Evolutionary conservation across 1,140 invertebrate species (phyloP), one percentile per base, ranked within the genome.

Genomic region (Antheraea pernyi): DNA sequence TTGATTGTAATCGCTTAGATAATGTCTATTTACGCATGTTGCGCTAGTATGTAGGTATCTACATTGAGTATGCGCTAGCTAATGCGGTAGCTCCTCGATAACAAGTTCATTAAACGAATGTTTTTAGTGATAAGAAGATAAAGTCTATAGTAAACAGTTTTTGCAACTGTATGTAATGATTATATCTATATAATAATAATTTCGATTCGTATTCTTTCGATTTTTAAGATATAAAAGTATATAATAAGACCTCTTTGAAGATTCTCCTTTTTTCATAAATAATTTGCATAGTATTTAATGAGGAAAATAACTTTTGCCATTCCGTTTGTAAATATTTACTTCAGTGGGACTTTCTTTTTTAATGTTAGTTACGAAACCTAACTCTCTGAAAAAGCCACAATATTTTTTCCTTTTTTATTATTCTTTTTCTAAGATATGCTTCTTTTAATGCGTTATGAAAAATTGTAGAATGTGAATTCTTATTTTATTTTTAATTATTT

Each of bases 11-110:
- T 67, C 53, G 65, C 42, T 67, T 36, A 59, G 65, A 67, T 70
- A 58, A 70, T 59, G 30, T 36, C 4, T 59, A 37, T 64, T 63
- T 69, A 69, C 68, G 68, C 62, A 65, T 48, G 59, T 70, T 70
- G 68, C 68, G 61, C 60, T 61, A 72, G 61, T 59, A 42, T 11
- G 8, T 53, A 67, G 19, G 22, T 67, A 59, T 59, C 18, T 62
- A 46, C 19, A 13, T 59, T 62, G 10, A 67, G 60, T 53, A 37
- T 58, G 11, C 42, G 11, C 37, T 37, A 67, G 48, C 7, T 67
- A 67, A 53, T 59, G 58, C 48, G 53, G 53, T 59, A 59, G 53
- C 53, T 37, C 11, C 7, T 59, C 22, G 22, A 59, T 37, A 65
- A 65, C 18, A 59, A 37, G 48, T 67, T 37, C 65, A 67, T 53